Conservation (phyloP, 2,888 invertebrate species). For the Sacculina carcini region DNA sequence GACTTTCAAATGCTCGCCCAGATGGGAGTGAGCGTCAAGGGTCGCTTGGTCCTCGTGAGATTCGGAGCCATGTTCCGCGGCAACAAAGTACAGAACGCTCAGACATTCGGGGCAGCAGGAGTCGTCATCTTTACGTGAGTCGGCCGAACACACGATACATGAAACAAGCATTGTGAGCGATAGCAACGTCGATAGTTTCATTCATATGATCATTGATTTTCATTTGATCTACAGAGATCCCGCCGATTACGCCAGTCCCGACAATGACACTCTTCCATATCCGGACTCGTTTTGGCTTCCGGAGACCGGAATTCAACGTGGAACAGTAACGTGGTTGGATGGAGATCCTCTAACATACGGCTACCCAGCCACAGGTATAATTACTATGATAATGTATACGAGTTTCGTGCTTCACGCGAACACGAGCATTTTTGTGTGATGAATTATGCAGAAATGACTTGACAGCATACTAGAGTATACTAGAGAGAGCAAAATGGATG, state of each 20-base stretch:
- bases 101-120: constrained; percentile 19
- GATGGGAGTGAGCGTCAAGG: constrained; percentile 17
- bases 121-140: constrained; percentile 18
- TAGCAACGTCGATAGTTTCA: neutral
- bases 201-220: neutral
- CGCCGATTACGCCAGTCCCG: constrained; percentile 8
- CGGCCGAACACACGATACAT: neutral
- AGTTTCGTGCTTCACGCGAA: too few species aligned
- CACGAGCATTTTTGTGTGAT: too few species aligned
- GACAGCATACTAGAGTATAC: too few species aligned
- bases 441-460: too few species aligned
- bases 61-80: constrained; percentile 20
- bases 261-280: constrained; percentile 6
- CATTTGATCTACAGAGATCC: constrained; percentile 6
- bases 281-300: constrained; percentile 11
- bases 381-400: constrained; percentile 6
- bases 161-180: neutral
- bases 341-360: constrained; percentile 14
- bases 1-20: constrained; percentile 19
- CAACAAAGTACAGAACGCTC: constrained; percentile 15
- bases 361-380: constrained; percentile 12
- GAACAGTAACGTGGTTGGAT: constrained; percentile 8
- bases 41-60: constrained; percentile 23
- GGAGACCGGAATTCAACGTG: constrained; percentile 13
- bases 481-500: too few species aligned